Percentiles rank a stretch among this genome's conserved stretches.
phyloP scores from a whole-genome alignment of 2,797 vertebrate species.

The Peromyscus nudipes region DNA sequence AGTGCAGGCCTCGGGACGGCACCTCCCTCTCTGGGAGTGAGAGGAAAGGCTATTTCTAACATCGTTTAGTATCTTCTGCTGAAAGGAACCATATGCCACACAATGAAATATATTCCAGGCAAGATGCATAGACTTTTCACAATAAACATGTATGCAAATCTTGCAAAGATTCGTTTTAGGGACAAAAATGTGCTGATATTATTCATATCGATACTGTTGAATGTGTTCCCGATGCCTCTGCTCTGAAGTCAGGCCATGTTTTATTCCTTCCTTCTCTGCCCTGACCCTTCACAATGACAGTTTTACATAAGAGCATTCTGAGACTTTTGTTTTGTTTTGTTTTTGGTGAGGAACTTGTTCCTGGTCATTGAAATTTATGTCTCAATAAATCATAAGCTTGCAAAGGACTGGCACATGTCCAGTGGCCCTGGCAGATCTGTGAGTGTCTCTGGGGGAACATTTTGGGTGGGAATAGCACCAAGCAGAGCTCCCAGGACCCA shows the following conservation, averaged over 20 bases:
- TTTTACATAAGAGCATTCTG: conserved; percentile 47
- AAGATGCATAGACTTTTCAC: conserved; percentile 80
- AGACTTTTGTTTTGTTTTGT: neutral
- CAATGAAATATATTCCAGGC: conserved; percentile 82
- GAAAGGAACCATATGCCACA: conserved; percentile 84
- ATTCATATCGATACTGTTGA: conserved; percentile 50
- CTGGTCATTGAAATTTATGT: conserved; percentile 60
- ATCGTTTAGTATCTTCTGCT: conserved; percentile 81
- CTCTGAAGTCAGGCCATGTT: neutral
- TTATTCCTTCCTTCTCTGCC: neutral
- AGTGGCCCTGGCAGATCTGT: conserved; percentile 64
- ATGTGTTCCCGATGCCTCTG: neutral
- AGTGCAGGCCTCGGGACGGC: conserved; percentile 49
- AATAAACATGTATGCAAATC: conserved; percentile 83
- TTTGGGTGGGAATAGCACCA: conserved; percentile 77
- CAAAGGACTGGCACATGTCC: conserved; percentile 53
- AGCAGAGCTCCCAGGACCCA: conserved; percentile 76
- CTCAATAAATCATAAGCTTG: conserved; percentile 66
- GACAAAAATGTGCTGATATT: conserved; percentile 68
- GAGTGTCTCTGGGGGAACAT: conserved; percentile 64
- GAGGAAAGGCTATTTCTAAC: conserved; percentile 77
- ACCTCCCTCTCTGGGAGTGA: conserved; percentile 72
- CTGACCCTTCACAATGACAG: neutral
- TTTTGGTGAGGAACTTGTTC: conserved; percentile 61
- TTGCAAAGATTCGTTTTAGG: conserved; percentile 63